phyloP scores from a whole-genome alignment of 1,140 invertebrate genomes.

The Macrotrachela quadricornifera region DNA sequence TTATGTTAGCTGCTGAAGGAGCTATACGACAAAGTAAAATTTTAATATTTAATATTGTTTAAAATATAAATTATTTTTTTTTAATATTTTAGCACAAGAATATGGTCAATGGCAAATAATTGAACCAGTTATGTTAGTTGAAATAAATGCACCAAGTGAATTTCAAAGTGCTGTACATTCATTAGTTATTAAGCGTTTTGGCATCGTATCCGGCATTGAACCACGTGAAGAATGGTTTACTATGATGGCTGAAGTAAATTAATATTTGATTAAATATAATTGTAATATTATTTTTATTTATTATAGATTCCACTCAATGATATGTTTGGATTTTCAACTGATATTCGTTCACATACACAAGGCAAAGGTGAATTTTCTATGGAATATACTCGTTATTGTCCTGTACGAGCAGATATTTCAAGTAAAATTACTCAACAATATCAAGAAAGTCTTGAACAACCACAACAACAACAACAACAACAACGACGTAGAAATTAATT shows the following conservation, averaged over 20 bases:
- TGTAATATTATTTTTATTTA: too few relatives aligned
- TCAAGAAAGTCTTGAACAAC: not conserved
- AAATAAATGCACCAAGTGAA: conserved; percentile 65
- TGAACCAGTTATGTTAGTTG: conserved; percentile 89
- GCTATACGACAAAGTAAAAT: conserved; percentile 45
- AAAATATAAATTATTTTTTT: too few relatives aligned
- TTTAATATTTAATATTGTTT: too few relatives aligned
- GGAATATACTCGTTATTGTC: conserved; percentile 85
- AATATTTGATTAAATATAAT: too few relatives aligned
- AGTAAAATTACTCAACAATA: conserved; percentile 38
- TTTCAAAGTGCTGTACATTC: conserved; percentile 59
- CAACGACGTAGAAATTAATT: too few relatives aligned
- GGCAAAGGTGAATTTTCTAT: conserved; percentile 97
- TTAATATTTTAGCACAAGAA: too few relatives aligned
- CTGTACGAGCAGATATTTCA: conserved; percentile 54
- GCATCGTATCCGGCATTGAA: conserved; percentile 59
- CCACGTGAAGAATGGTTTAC: conserved; percentile 15
- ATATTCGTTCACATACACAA: conserved; percentile 72
- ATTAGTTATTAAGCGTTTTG: conserved; percentile 59
- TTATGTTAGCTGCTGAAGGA: conserved; percentile 63
- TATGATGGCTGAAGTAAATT: conserved; percentile 7
- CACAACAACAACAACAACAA: too few relatives aligned
- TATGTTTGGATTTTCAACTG: conserved; percentile 86
- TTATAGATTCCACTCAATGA: conserved; percentile 53
- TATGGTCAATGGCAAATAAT: conserved; percentile 57